Conservation (phyloP, 1,140 invertebrate genomes). For the Euwallacea similis region DNA sequence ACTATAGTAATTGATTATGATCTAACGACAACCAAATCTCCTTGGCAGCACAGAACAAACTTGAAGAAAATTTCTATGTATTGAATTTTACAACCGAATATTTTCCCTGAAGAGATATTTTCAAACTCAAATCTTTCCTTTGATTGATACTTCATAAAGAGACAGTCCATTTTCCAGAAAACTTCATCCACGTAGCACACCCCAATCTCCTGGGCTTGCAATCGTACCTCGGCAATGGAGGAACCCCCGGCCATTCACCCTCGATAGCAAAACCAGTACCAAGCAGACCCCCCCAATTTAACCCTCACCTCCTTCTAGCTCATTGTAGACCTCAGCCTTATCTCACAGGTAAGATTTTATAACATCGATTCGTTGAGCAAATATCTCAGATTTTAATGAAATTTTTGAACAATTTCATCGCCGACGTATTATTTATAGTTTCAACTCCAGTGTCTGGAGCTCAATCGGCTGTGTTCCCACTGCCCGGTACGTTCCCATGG, state of each 20-base stretch:
- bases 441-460: slow-evolving; percentile 48
- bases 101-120: too few species aligned
- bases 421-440: slow-evolving; percentile 33
- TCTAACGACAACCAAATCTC: too few species aligned
- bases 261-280: slow-evolving; percentile 60
- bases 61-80: neutral
- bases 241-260: slow-evolving; percentile 41
- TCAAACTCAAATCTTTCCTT: too few species aligned
- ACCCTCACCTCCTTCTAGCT: slow-evolving; percentile 56
- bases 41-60: too few species aligned
- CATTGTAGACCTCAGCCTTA: slow-evolving; percentile 60
- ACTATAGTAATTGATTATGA: too few species aligned
- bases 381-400: too few species aligned
- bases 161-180: slow-evolving; percentile 43
- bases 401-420: neutral
- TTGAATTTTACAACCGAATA: too few species aligned
- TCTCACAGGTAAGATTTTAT: slow-evolving; percentile 55
- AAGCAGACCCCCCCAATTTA: slow-evolving; percentile 58
- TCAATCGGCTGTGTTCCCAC: slow-evolving; percentile 64
- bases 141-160: too few species aligned
- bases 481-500: slow-evolving; percentile 77
- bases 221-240: slow-evolving; percentile 46
- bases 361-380: too few species aligned
- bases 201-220: slow-evolving; percentile 51
- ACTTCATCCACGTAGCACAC: slow-evolving; percentile 50